Percentiles rank a stretch among this genome's conserved stretches.
Evolutionary conservation across 2,797 vertebrate genomes (phyloP).

Genomic region (Decapterus maruadsi): DNA sequence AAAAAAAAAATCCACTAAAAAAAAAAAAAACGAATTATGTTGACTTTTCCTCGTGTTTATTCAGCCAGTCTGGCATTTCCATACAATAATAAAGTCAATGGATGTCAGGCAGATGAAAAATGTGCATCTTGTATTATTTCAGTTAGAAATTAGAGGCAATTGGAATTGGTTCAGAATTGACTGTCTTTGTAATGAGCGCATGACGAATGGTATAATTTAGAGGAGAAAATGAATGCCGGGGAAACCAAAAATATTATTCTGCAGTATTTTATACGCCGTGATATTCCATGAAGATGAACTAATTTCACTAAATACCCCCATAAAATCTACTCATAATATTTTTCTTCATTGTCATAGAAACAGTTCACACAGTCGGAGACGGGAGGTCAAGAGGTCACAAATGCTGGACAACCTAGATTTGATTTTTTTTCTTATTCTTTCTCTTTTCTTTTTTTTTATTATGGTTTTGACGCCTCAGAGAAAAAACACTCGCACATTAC

Average conservation of each 20-base stretch:
- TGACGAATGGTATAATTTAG: conserved; percentile 87
- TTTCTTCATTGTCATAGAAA: conserved; percentile 43
- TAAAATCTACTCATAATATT: conserved; percentile 72
- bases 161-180: conserved; percentile 84
- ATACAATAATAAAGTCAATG: conserved; percentile 79
- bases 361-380: conserved; percentile 30
- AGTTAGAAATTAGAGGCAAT: conserved; percentile 82
- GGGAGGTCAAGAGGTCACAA: conserved; percentile 39
- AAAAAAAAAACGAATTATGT: conserved; percentile 55
- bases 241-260: conserved; percentile 82
- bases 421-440: conserved; percentile 8
- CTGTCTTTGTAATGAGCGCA: conserved; percentile 85
- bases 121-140: conserved; percentile 81
- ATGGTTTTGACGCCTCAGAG: conserved; percentile 21
- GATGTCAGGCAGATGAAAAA: conserved; percentile 82
- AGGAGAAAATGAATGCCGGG: conserved; percentile 81
- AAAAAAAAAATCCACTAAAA: conserved; percentile 6
- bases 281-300: conserved; percentile 81
- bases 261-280: conserved; percentile 74
- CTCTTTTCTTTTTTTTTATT: conserved; percentile 15
- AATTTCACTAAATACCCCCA: conserved; percentile 78
- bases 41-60: conserved; percentile 74
- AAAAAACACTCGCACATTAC: background rate
- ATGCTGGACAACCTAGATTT: conserved; percentile 42
- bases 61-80: conserved; percentile 73